Percentiles rank a stretch among this genome's conserved stretches.
Evolutionary conservation across 2,113 vertebrate genomes (phyloP).

Genomic region (Myrmophylax atrothorax): DNA sequence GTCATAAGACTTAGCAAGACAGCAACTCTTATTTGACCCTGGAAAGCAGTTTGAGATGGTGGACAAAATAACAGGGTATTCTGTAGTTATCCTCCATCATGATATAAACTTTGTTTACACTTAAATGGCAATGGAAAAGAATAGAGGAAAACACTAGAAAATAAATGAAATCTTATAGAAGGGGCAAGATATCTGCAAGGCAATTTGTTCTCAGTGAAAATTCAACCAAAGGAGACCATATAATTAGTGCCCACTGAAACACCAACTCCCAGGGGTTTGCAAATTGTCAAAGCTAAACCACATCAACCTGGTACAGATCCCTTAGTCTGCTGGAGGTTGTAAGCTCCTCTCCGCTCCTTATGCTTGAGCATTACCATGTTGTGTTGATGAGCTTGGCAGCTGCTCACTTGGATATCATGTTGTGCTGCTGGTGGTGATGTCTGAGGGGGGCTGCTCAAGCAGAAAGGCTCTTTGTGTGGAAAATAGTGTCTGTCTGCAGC

Average conservation of each 20-base stretch:
- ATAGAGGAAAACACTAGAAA: not conserved
- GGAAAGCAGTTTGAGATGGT: not conserved
- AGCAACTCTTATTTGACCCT: not conserved
- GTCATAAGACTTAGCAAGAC: not conserved
- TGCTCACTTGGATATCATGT: not conserved
- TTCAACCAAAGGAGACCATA: not conserved
- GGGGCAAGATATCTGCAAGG: not conserved
- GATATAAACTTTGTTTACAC: not conserved
- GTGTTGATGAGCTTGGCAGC: conserved; percentile 9
- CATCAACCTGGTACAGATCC: not conserved
- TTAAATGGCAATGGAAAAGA: not conserved
- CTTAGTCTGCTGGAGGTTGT: not conserved
- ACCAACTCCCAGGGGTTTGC: not conserved
- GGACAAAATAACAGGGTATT: not conserved
- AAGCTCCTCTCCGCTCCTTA: not conserved
- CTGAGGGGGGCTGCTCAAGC: conserved; percentile 18
- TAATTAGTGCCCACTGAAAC: not conserved
- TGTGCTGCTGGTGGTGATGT: not conserved
- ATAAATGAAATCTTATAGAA: not conserved
- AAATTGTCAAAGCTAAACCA: not conserved
- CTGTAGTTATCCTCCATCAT: not conserved
- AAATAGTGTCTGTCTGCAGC: not conserved
- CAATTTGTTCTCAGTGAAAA: not conserved
- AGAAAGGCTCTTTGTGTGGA: conserved; percentile 28
- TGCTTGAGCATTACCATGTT: not conserved